Percentiles rank a stretch among this genome's conserved stretches.
These are phyloP conservation scores for Pseudoatta argentina DNA, from an alignment of 1,140 invertebrate species.

Conservation along the genomic window DNA sequence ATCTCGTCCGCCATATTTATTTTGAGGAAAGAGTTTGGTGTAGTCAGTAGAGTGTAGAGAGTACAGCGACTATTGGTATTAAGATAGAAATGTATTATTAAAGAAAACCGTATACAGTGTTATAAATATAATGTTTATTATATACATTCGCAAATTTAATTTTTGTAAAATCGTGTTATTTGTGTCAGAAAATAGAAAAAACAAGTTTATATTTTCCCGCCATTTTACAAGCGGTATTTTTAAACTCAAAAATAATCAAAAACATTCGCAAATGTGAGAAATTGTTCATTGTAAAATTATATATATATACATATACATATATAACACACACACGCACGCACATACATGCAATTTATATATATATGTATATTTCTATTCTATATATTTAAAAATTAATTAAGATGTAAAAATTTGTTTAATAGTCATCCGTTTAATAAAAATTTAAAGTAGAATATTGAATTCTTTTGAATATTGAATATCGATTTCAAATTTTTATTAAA, in stretches of 20 bases:
- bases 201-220: neutral
- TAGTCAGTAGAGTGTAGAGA: too few relatives aligned
- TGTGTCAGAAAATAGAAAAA: neutral
- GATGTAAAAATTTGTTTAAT: neutral
- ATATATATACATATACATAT: too few relatives aligned
- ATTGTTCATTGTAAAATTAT: neutral
- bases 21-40: too few relatives aligned
- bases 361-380: neutral
- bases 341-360: too few relatives aligned
- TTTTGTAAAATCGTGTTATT: neutral
- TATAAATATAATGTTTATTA: neutral
- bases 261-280: too few relatives aligned
- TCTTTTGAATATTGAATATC: neutral
- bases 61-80: too few relatives aligned
- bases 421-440: neutral
- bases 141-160: neutral
- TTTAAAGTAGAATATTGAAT: neutral
- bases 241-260: neutral
- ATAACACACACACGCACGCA: too few relatives aligned
- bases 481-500: neutral
- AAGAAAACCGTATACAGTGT: neutral
- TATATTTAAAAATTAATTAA: neutral
- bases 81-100: neutral
- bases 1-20: slow-evolving; percentile 21
- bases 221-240: slow-evolving; percentile 3